A percentile compares a stretch with the other conserved stretches of the same genome.
Conservation (phyloP, 2,113 vertebrate species). For the Microcebus jonahi region DNA sequence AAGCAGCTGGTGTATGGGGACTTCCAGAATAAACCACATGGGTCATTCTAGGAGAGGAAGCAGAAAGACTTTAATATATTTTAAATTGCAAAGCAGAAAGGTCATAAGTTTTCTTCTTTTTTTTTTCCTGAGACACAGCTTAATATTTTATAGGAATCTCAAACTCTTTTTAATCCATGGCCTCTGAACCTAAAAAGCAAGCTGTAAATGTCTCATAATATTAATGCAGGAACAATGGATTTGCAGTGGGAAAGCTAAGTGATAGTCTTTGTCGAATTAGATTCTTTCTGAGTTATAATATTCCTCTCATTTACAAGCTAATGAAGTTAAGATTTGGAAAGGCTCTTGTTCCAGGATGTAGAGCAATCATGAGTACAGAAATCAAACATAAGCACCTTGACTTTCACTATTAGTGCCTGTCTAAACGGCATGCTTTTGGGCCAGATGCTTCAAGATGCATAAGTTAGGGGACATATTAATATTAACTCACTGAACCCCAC, state of each 20-base stretch:
- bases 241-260: constrained; percentile 55
- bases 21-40: constrained; percentile 41
- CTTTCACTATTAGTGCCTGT: not conserved
- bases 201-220: not conserved
- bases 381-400: not conserved
- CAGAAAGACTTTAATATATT: constrained; percentile 30
- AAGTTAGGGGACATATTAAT: not conserved
- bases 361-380: not conserved
- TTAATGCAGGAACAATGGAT: not conserved
- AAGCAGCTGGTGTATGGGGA: constrained; percentile 39
- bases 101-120: not conserved
- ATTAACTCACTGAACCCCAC: not conserved
- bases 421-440: not conserved
- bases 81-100: constrained; percentile 49
- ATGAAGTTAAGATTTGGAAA: not conserved
- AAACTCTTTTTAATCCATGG: constrained; percentile 10
- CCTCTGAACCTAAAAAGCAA: not conserved
- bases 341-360: not conserved
- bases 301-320: constrained; percentile 34
- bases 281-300: constrained; percentile 47
- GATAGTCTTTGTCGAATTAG: constrained; percentile 13
- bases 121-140: not conserved
- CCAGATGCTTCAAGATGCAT: not conserved
- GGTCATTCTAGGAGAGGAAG: constrained; percentile 64
- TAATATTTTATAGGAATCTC: constrained; percentile 51